Percentiles rank a stretch among this genome's conserved stretches.
Conservation (phyloP, 2,888 invertebrate species). For the Xestia ashworthii region DNA sequence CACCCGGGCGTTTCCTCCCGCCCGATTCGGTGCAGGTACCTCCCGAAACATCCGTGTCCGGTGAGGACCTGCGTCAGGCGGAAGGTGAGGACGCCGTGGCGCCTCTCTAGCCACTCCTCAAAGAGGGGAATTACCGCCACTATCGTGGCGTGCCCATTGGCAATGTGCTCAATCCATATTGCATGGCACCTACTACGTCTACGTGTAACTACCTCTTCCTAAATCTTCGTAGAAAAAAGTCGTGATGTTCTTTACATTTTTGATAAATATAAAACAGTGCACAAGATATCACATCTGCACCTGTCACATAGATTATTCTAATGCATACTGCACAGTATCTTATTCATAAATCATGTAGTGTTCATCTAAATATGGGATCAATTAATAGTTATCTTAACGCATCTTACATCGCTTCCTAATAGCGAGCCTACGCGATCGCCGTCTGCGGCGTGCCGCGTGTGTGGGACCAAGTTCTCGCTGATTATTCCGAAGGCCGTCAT, state of each 20-base stretch:
- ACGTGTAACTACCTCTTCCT: neutral
- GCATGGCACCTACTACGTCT: neutral
- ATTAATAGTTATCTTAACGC: conserved; percentile 42
- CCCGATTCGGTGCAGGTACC: too few relatives aligned
- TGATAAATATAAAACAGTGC: neutral
- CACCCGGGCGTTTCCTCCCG: too few relatives aligned
- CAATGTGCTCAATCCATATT: neutral
- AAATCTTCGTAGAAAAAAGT: neutral
- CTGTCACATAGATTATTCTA: neutral
- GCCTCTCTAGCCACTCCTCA: too few relatives aligned
- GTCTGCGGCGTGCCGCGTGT: conserved; percentile 70
- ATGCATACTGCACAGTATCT: neutral
- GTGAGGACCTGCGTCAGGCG: too few relatives aligned
- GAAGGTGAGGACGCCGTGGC: too few relatives aligned
- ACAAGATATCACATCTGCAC: neutral
- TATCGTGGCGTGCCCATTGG: too few relatives aligned
- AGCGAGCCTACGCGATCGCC: conserved; percentile 73
- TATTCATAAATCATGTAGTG: conserved; percentile 24
- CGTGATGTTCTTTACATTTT: neutral
- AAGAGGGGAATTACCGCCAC: too few relatives aligned
- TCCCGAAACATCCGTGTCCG: too few relatives aligned
- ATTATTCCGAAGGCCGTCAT: conserved; percentile 74
- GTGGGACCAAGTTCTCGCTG: conserved; percentile 77
- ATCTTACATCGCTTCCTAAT: conserved; percentile 49
- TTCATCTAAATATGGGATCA: conserved; percentile 5